Percentiles rank a stretch among this genome's conserved stretches.
Conservation (phyloP, 1,140 invertebrate species). For the Hyposmocoma kahamanoa region DNA sequence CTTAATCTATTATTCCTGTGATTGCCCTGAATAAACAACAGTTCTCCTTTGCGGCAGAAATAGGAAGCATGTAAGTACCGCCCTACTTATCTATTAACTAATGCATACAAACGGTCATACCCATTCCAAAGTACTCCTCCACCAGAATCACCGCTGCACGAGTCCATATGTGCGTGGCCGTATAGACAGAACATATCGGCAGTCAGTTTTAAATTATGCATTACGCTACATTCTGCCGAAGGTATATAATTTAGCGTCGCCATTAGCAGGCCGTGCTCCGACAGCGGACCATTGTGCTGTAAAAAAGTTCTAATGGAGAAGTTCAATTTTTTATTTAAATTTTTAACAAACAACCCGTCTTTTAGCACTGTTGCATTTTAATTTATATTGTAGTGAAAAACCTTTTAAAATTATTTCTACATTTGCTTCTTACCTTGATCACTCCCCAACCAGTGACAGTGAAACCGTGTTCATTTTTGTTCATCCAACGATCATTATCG, state of each 20-base stretch:
- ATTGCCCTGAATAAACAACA: too few relatives aligned
- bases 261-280: slow-evolving; percentile 30
- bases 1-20: too few relatives aligned
- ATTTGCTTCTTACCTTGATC: slow-evolving; percentile 34
- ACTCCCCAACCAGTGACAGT: slow-evolving; percentile 39
- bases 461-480: slow-evolving; percentile 25
- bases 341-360: too few relatives aligned
- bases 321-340: too few relatives aligned
- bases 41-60: too few relatives aligned
- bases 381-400: too few relatives aligned
- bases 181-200: slow-evolving; percentile 54
- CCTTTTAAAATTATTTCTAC: too few relatives aligned
- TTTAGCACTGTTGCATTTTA: too few relatives aligned
- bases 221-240: slow-evolving; percentile 20
- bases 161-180: slow-evolving; percentile 33
- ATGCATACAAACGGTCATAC: too few relatives aligned
- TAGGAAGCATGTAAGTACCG: too few relatives aligned
- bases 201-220: slow-evolving; percentile 25
- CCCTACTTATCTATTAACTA: too few relatives aligned
- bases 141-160: slow-evolving; percentile 47
- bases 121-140: slow-evolving; percentile 42
- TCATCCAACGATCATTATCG: slow-evolving; percentile 32
- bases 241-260: slow-evolving; percentile 27
- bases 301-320: too few relatives aligned
- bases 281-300: slow-evolving; percentile 30